Percentiles rank a stretch among this genome's conserved stretches.
Evolutionary conservation across 1,140 invertebrate species (phyloP).

Genomic region (Lasioglossum albipes): DNA sequence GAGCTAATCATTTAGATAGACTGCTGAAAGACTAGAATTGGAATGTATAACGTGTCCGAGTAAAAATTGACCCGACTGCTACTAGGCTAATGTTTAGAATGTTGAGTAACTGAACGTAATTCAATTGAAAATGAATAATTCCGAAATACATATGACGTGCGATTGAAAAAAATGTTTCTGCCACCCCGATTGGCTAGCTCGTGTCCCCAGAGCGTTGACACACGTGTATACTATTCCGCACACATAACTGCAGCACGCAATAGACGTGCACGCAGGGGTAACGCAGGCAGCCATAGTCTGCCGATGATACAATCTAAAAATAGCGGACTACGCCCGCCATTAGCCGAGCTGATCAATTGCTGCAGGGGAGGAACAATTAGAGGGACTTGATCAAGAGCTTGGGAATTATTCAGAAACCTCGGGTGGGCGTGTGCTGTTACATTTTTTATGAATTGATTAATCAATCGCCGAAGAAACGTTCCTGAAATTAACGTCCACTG

Average conservation of each 20-base stretch:
- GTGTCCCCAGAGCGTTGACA: neutral
- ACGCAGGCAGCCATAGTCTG: conserved; percentile 1
- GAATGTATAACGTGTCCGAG: no score
- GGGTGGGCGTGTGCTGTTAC: neutral
- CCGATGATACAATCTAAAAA: conserved; percentile 30
- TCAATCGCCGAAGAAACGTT: neutral
- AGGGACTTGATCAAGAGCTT: neutral
- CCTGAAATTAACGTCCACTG: no score
- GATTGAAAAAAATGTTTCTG: neutral
- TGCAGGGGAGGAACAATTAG: conserved; percentile 1
- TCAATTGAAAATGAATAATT: neutral
- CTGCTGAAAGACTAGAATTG: no score
- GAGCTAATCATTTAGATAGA: no score
- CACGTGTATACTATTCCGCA: neutral
- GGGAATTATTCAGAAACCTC: conserved; percentile 14
- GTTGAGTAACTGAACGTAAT: no score
- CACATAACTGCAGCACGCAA: neutral
- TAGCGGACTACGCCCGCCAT: conserved; percentile 4
- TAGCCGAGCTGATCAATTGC: conserved; percentile 11
- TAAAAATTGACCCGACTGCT: no score
- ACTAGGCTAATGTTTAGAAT: no score
- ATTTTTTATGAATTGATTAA: neutral
- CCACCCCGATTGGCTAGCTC: neutral
- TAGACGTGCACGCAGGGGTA: neutral
- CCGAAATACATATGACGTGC: neutral